Evolutionary conservation across 2,888 invertebrate species (phyloP).

Genomic region (Dicycla oo): DNA sequence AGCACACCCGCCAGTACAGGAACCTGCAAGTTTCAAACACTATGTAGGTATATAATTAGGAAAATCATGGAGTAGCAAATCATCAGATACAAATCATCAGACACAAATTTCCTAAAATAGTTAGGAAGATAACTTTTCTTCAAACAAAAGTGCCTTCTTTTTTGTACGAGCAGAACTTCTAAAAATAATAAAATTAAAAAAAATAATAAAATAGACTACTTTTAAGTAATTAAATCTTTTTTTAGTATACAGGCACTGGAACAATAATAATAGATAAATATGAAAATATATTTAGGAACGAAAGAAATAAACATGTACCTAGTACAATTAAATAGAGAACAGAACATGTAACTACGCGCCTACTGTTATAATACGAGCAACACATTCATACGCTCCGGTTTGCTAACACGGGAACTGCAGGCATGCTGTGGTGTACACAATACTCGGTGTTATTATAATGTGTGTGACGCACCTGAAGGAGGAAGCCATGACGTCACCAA

Average conservation of each 20-base stretch:
- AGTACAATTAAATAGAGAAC: not conserved
- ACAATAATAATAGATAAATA: not conserved
- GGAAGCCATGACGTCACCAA: slow-evolving; percentile 98
- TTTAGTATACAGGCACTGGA: not conserved
- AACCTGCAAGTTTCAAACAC: slow-evolving; percentile 89
- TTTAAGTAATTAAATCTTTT: not conserved
- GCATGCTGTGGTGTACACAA: not conserved
- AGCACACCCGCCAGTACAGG: slow-evolving; percentile 98
- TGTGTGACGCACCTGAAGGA: slow-evolving; percentile 92
- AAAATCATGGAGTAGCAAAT: not conserved
- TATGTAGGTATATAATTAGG: not conserved
- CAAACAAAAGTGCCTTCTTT: not conserved
- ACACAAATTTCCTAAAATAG: too few relatives aligned
- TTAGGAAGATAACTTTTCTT: not conserved
- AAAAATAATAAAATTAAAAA: not conserved
- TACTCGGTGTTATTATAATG: not conserved
- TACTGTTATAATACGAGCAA: not conserved
- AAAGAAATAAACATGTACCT: not conserved
- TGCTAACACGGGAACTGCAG: not conserved
- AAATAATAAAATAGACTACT: not conserved
- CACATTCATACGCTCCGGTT: not conserved
- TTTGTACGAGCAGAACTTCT: not conserved
- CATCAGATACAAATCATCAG: too few relatives aligned
- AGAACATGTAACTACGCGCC: not conserved
- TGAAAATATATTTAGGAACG: not conserved